Base-by-base conservation (phyloP, 2,888 invertebrate species). In the Drosophila paramelanica region DNA sequence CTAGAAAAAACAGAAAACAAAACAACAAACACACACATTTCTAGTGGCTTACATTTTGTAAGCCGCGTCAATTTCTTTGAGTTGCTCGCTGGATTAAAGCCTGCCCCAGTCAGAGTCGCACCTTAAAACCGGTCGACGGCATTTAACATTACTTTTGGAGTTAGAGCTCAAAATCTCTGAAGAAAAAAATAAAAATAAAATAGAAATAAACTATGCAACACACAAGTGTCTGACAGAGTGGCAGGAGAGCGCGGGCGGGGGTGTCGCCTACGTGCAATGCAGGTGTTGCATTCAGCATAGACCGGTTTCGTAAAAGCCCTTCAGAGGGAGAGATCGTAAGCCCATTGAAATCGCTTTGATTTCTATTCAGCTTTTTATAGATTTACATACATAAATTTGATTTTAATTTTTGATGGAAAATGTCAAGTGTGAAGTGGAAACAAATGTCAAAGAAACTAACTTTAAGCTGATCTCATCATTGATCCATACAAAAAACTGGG, bases 91-190 rank as follows among this genome's bases (percentile, higher is more conserved):
- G 42, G 49, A 43, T 59, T 49, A 33, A 56, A 39, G 57, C 31
- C 47, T 66, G 57, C 27, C 42, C 43, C 68, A 45, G 61, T 66
- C 53, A 47, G 51, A 60, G 77, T 80, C 87, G 87, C 82, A 82
- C 82, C 87, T 81, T 81, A 83, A 83, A 82, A 82, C 83, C 83
- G 84, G 87, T 74, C 58, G 57, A 52, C 81, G 86, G 81, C 73
- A 86, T 86, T 86, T 83, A 64, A 51, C 56, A 49, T 61, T 42
- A 66, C 49, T 57, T 45, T 55, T 66, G 55, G 51, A 67, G 71
- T 42, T 65, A 5, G 66, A 41, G 41, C 46, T 41, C 47, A 46
- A 73, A 64, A 58, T 42, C 72, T 56, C 55, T 58, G 60, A 61
- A 60, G 17, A 17, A 17, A 17, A 17, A 17, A 17, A 17, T 1